phyloP scores from a whole-genome alignment of 2,888 invertebrate genomes.

The Sphecodes monilicornis region DNA sequence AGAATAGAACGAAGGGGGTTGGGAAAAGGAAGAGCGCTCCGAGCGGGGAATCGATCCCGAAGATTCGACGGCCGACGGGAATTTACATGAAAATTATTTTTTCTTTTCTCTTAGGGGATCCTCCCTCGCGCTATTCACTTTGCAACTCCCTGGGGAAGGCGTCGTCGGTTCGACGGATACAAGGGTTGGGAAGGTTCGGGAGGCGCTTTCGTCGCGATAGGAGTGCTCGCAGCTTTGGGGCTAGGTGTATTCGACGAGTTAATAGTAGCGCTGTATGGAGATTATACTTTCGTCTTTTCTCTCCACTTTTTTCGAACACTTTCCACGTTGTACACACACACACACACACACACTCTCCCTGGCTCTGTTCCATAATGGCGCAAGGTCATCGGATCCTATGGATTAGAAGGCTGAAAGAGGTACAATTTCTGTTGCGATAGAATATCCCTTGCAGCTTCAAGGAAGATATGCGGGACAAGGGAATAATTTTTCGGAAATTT shows the following conservation, averaged over 20 bases:
- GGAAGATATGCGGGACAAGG: background rate
- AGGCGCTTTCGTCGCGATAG: background rate
- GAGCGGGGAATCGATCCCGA: conserved; percentile 12
- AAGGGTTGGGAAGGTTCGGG: background rate
- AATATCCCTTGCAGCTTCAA: background rate
- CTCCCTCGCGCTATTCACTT: background rate
- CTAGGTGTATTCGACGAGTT: background rate
- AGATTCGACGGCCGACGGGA: background rate
- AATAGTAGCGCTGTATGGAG: background rate
- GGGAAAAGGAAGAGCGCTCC: background rate
- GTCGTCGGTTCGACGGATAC: background rate
- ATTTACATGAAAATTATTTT: conserved; percentile 11
- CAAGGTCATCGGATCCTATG: background rate
- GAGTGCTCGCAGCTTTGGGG: background rate
- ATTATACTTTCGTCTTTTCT: background rate
- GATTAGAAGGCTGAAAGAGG: background rate
- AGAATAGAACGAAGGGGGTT: background rate
- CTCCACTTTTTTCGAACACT: background rate
- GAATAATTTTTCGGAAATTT: background rate
- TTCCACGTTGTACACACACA: background rate
- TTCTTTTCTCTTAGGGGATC: background rate
- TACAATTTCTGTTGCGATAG: background rate
- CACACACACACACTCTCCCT: no score
- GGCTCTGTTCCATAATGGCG: background rate
- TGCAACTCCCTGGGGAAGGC: background rate